Evolutionary conservation across 2,113 vertebrate species (phyloP).

Genomic region (Protomyctophum bolini): DNA sequence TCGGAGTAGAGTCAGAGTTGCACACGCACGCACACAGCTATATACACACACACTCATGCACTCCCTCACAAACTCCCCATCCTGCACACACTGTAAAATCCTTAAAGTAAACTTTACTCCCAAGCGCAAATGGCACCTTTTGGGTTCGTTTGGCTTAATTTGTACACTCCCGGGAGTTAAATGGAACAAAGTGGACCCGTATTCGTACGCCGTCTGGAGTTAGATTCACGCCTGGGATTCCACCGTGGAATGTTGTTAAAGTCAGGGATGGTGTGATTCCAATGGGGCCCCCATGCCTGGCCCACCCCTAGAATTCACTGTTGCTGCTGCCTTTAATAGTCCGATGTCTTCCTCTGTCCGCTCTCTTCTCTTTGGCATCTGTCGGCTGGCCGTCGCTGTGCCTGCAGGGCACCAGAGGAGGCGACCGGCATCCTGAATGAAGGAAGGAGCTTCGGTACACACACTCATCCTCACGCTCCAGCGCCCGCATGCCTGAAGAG

Average conservation of each 20-base stretch:
- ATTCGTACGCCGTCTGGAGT: no score
- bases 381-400: slow-evolving; percentile 52
- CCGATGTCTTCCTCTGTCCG: slow-evolving; percentile 46
- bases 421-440: slow-evolving; percentile 67
- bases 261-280: slow-evolving; percentile 47
- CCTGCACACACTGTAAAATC: no score
- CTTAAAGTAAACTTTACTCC: no score
- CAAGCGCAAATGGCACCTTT: no score
- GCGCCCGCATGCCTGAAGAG: slow-evolving; percentile 59
- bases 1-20: no score
- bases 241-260: slow-evolving; percentile 40
- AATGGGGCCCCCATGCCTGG: slow-evolving; percentile 16
- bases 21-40: no score
- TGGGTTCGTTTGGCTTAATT: no score
- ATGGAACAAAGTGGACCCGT: no score
- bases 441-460: slow-evolving; percentile 30
- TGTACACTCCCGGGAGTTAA: no score
- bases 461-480: slow-evolving; percentile 59
- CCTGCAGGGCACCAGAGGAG: slow-evolving; percentile 64
- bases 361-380: slow-evolving; percentile 44
- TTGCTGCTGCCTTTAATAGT: slow-evolving; percentile 50
- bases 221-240: no score
- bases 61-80: no score
- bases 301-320: slow-evolving; percentile 49
- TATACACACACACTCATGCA: no score